phyloP scores from a whole-genome alignment of 2,113 vertebrate species.

The Ciconia stormi region DNA sequence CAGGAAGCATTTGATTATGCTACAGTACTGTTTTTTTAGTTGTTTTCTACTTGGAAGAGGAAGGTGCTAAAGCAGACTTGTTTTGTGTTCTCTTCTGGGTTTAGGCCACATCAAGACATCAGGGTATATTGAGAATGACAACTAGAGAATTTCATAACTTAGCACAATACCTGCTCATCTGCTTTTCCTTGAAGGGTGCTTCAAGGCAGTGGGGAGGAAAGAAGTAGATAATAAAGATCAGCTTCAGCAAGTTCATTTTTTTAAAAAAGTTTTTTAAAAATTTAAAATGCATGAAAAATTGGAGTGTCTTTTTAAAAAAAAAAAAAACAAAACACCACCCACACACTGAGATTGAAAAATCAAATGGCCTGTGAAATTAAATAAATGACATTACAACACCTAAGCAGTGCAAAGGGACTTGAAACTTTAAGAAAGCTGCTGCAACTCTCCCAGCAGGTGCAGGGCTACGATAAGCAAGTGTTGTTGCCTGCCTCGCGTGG shows the following conservation, averaged over 20 bases:
- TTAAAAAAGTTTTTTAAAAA: not conserved
- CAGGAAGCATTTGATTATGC: not conserved
- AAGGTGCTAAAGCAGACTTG: not conserved
- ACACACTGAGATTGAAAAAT: not conserved
- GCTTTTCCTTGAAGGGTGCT: not conserved
- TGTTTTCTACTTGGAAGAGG: not conserved
- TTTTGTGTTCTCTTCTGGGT: not conserved
- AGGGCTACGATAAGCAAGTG: not conserved
- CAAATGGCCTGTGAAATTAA: not conserved
- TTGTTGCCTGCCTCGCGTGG: accelerated
- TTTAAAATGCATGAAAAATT: not conserved
- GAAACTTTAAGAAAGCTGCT: not conserved
- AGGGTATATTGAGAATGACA: not conserved
- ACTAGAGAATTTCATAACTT: not conserved
- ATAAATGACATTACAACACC: not conserved
- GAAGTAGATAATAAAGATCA: not conserved
- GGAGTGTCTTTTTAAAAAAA: not conserved
- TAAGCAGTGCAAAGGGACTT: not conserved
- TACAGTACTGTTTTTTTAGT: not conserved
- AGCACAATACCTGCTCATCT: not conserved
- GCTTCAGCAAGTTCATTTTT: not conserved
- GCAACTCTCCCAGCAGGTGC: too few species aligned
- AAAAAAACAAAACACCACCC: not conserved
- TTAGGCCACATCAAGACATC: not conserved
- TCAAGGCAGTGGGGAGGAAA: not conserved